phyloP scores from a whole-genome alignment of 2,888 invertebrate genomes.

The Leptopterna dolabrata region DNA sequence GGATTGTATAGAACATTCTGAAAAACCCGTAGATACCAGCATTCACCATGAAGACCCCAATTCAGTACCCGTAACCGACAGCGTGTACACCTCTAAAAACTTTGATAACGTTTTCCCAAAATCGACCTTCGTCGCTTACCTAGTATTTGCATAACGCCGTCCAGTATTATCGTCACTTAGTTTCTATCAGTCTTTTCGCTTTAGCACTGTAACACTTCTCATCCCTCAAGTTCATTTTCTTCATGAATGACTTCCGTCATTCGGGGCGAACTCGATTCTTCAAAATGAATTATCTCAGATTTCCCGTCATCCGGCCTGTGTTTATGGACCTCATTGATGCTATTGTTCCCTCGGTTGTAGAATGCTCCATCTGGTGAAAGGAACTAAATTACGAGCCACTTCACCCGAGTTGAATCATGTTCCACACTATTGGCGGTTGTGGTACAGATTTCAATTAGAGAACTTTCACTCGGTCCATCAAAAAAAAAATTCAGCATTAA shows the following conservation, averaged over 20 bases:
- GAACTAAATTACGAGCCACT: neutral
- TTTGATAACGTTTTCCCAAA: too few relatives aligned
- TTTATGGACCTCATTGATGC: neutral
- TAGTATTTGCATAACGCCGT: too few relatives aligned
- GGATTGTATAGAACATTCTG: too few relatives aligned
- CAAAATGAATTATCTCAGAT: neutral
- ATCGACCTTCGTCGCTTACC: too few relatives aligned
- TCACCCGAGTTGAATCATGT: neutral
- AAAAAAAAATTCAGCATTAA: neutral
- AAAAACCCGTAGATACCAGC: too few relatives aligned
- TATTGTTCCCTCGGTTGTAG: neutral
- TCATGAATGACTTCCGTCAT: neutral
- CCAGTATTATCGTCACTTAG: too few relatives aligned
- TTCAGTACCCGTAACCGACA: too few relatives aligned
- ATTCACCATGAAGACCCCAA: too few relatives aligned
- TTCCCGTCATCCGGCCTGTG: neutral
- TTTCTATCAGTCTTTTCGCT: too few relatives aligned
- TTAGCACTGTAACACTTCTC: too few relatives aligned
- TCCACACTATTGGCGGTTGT: slow-evolving; percentile 5
- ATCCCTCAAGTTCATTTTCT: neutral
- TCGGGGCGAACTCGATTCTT: neutral
- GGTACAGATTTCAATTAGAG: neutral
- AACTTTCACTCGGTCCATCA: neutral
- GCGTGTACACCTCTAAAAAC: too few relatives aligned
- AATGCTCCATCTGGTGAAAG: neutral